A percentile compares a stretch with the other conserved stretches of the same genome.
phyloP scores from a whole-genome alignment of 2,113 vertebrate genomes.

The Brienomyrus longianalis region DNA sequence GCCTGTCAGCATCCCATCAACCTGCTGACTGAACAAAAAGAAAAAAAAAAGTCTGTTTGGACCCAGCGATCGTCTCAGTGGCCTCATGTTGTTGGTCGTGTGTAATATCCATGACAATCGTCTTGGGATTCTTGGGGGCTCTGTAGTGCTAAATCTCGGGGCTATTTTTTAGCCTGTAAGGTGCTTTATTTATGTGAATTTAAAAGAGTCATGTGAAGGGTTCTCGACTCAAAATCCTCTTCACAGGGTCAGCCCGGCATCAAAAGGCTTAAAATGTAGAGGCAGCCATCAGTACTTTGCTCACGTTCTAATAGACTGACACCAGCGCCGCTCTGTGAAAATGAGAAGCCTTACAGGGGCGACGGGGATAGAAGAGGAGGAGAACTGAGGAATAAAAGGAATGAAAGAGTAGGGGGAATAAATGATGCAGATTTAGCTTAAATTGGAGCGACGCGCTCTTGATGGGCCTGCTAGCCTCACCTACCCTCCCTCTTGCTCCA shows the following conservation, averaged over 20 bases:
- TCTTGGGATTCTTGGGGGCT: slow-evolving; percentile 84
- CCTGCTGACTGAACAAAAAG: slow-evolving; percentile 42
- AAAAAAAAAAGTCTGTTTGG: slow-evolving; percentile 52
- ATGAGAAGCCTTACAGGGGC: slow-evolving; percentile 38
- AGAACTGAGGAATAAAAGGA: not conserved
- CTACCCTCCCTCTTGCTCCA: slow-evolving; percentile 54
- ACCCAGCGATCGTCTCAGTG: slow-evolving; percentile 58
- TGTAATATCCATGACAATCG: slow-evolving; percentile 92
- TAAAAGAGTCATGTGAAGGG: slow-evolving; percentile 94
- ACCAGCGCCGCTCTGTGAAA: slow-evolving; percentile 76
- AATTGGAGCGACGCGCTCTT: slow-evolving; percentile 70
- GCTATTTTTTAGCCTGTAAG: slow-evolving; percentile 92
- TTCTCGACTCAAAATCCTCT: slow-evolving; percentile 86
- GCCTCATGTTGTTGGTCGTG: slow-evolving; percentile 70
- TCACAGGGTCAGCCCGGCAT: slow-evolving; percentile 81
- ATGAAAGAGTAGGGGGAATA: not conserved
- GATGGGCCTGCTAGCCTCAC: slow-evolving; percentile 61
- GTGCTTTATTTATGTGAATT: slow-evolving; percentile 97
- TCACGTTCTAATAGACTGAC: slow-evolving; percentile 93
- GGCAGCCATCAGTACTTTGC: slow-evolving; percentile 83
- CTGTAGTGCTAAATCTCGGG: slow-evolving; percentile 86
- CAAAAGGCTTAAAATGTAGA: slow-evolving; percentile 86
- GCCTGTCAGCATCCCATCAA: slow-evolving; percentile 88
- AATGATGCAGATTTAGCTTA: slow-evolving; percentile 67
- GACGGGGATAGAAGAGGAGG: slow-evolving; percentile 1